Evolutionary conservation across 1,140 invertebrate genomes (phyloP).

Genomic region (Nylanderia fulva): DNA sequence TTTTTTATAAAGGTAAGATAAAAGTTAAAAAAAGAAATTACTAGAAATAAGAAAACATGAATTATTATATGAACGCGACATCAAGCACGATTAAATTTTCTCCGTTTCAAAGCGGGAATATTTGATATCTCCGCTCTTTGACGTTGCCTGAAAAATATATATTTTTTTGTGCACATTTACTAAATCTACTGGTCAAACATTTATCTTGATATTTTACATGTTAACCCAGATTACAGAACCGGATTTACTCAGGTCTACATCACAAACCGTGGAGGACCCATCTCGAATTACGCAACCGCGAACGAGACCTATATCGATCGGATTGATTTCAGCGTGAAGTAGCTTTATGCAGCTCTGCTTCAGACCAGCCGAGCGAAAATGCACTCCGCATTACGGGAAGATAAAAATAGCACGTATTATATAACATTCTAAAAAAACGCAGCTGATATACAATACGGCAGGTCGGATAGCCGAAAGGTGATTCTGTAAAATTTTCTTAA

Average conservation of each 20-base stretch:
- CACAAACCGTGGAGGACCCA: slow-evolving; percentile 8
- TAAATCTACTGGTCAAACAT: background rate
- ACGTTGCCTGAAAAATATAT: background rate
- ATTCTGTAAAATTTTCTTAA: slow-evolving; percentile 33
- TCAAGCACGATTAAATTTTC: background rate
- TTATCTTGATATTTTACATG: slow-evolving; percentile 15
- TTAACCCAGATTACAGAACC: slow-evolving; percentile 16
- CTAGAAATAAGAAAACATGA: background rate
- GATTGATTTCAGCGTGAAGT: slow-evolving; percentile 28
- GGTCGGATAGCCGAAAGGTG: slow-evolving; percentile 5
- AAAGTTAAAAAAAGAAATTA: background rate
- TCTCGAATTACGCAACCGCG: slow-evolving; percentile 33
- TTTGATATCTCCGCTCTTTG: background rate
- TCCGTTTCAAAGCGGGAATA: background rate
- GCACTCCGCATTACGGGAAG: background rate
- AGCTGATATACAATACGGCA: background rate
- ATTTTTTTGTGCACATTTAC: background rate
- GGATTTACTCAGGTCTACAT: slow-evolving; percentile 4
- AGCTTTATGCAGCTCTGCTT: slow-evolving; percentile 2
- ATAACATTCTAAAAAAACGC: slow-evolving; percentile 24
- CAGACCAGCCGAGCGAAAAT: background rate
- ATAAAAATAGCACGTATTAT: slow-evolving; percentile 18
- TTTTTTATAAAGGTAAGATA: background rate
- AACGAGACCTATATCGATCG: slow-evolving; percentile 36
- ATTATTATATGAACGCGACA: background rate